Conservation (phyloP, 2,797 vertebrate genomes). For the Melanotaenia nigrans region DNA sequence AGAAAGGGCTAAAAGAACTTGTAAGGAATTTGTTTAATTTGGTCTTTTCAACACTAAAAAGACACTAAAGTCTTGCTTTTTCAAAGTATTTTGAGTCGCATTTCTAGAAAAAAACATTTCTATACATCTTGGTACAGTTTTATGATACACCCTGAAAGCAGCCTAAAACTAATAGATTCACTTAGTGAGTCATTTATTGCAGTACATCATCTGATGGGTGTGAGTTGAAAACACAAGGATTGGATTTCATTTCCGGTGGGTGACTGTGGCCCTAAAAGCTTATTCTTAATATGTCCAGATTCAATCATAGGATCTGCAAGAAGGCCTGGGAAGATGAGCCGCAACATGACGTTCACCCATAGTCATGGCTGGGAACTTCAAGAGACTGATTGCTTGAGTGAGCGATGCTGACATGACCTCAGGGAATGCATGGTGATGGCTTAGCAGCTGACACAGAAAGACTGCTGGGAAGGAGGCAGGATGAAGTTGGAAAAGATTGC, state of each 20-base stretch:
- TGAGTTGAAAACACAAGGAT: constrained; percentile 21
- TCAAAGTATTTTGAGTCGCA: neutral
- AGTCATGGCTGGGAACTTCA: neutral
- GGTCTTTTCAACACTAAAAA: neutral
- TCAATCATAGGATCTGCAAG: constrained; percentile 17
- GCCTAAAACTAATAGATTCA: neutral
- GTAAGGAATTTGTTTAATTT: neutral
- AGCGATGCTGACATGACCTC: constrained; percentile 31
- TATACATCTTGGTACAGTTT: neutral
- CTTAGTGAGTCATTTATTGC: neutral
- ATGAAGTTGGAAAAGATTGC: neutral
- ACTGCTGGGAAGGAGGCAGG: neutral
- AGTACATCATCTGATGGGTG: constrained; percentile 3
- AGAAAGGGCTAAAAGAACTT: no score
- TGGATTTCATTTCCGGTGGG: constrained; percentile 6
- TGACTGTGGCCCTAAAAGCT: constrained; percentile 11
- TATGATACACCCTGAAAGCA: neutral
- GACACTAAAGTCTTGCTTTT: neutral
- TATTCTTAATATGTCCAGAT: constrained; percentile 9
- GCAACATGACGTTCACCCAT: constrained; percentile 20
- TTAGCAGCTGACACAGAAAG: constrained; percentile 7
- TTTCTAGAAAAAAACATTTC: neutral
- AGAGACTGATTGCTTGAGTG: neutral
- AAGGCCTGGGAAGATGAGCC: neutral
- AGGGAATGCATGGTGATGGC: constrained; percentile 8